Evolutionary conservation across 2,797 vertebrate genomes (phyloP), one percentile per base, ranked within the genome.

Genomic region (Clarias pachynema): DNA sequence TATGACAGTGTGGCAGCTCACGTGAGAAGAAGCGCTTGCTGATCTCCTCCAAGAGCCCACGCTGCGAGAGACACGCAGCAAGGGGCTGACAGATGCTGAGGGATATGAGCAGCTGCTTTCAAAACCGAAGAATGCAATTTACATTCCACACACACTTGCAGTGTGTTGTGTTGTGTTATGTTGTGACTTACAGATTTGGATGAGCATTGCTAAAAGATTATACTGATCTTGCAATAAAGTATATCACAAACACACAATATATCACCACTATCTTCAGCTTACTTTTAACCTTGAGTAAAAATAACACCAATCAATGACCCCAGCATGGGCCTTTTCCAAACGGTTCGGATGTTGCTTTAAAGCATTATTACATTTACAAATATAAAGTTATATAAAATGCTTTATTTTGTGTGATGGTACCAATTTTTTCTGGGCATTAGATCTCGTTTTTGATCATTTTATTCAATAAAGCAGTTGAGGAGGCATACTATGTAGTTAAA

Each of bases 61-160:
- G 29, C 24, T 18, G 14, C 10, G 24, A 40, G 60, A 74, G 79
- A 85, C 78, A 34, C 22, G 78, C 84, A 37, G 68, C 68, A 26
- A 20, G 69, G 69, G 74, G 59, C 68, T 40, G 78, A 34, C 29
- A 85, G 78, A 49, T 49, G 49, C 60, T 65, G 63, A 26, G 49
- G 70, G 60, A 80, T 66, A 26, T 15, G 16, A 65, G 60, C 79
- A 81, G 40, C 78, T 65, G 59, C 70, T 85, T 85, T 79, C 20
- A 7, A 74, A 56, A 85, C 37, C 37, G 29, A 81, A 60, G 59
- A 81, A 81, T 65, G 66, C 57, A 37, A 66, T 65, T 80, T 72
- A 37, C 57, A 56, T 68, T n/a, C 29, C 56, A 44, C 56, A 59
- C 75, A 60, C 75, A 60, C 37, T 49, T 26, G 26, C 62, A 20